Evolutionary conservation across 2,888 invertebrate genomes (phyloP).

Genomic region (Epicampocera succincta): DNA sequence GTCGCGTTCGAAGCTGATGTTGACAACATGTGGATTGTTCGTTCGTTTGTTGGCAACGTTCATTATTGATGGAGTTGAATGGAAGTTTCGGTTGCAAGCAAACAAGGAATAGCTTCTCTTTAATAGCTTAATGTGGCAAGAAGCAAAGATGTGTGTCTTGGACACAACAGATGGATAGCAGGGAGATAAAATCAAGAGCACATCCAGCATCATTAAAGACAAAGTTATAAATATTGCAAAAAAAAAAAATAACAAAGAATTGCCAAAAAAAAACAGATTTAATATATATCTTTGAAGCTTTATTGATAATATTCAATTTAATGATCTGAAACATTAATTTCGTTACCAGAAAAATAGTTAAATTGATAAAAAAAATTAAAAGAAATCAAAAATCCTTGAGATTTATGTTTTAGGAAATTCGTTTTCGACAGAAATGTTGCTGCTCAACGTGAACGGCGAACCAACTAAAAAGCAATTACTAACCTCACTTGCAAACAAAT

Average conservation of each 20-base stretch:
- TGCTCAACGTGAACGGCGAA: too few species aligned
- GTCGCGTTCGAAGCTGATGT: slow-evolving; percentile 30
- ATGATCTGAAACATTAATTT: slow-evolving; percentile 58
- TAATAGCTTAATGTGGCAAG: neutral
- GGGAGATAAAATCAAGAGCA: slow-evolving; percentile 22
- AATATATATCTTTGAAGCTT: slow-evolving; percentile 25
- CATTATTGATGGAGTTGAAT: slow-evolving; percentile 63
- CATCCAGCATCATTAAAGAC: slow-evolving; percentile 50
- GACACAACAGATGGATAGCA: neutral
- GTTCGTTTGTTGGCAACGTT: too few species aligned
- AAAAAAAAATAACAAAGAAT: slow-evolving; percentile 3
- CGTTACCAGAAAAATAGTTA: slow-evolving; percentile 17
- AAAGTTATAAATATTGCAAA: slow-evolving; percentile 54
- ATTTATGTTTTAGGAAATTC: slow-evolving; percentile 11
- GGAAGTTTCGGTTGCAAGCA: slow-evolving; percentile 28
- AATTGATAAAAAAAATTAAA: slow-evolving; percentile 15
- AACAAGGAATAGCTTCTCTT: slow-evolving; percentile 39
- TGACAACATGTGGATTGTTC: slow-evolving; percentile 64
- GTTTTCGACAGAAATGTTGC: too few species aligned
- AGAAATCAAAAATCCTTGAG: neutral
- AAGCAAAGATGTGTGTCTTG: neutral
- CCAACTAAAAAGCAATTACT: too few species aligned
- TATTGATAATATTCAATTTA: slow-evolving; percentile 48
- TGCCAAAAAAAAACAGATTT: slow-evolving; percentile 20
- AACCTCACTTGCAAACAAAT: too few species aligned